Conservation (phyloP, 2,888 invertebrate species). For the Drosophila mettleri region DNA sequence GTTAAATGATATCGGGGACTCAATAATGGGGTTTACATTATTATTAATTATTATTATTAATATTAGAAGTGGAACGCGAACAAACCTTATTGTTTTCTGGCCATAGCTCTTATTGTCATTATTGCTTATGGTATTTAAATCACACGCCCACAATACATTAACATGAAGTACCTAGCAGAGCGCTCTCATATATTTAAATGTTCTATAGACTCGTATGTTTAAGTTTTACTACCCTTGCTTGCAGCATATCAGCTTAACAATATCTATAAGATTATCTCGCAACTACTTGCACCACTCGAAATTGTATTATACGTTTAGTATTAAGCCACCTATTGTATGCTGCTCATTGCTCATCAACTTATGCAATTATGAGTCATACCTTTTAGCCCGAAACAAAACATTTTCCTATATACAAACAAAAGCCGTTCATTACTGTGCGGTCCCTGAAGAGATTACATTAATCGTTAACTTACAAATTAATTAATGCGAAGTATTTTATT, state of each 20-base stretch:
- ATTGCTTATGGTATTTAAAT: slow-evolving; percentile 6
- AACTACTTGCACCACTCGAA: slow-evolving; percentile 17
- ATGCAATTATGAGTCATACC: slow-evolving; percentile 15
- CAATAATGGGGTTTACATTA: not conserved
- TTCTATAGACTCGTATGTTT: slow-evolving; percentile 12
- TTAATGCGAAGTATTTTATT: slow-evolving; percentile 5
- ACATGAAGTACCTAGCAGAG: slow-evolving; percentile 18
- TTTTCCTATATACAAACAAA: slow-evolving; percentile 32
- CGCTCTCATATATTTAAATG: not conserved
- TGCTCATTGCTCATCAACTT: slow-evolving; percentile 34
- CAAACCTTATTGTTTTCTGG: slow-evolving; percentile 15
- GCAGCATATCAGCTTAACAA: slow-evolving; percentile 36
- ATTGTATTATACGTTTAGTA: slow-evolving; percentile 59
- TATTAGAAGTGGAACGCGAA: not conserved
- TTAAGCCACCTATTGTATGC: slow-evolving; percentile 46
- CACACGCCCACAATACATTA: not conserved
- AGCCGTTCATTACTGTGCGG: slow-evolving; percentile 29
- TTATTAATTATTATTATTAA: not conserved
- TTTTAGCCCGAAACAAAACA: slow-evolving; percentile 16
- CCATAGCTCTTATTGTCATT: slow-evolving; percentile 46
- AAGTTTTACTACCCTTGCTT: slow-evolving; percentile 6
- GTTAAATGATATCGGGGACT: slow-evolving; percentile 3
- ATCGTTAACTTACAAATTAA: slow-evolving; percentile 60
- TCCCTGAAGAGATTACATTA: slow-evolving; percentile 70
- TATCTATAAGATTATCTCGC: slow-evolving; percentile 21